These are phyloP conservation scores for Tachysurus fulvidraco DNA, from an alignment of 2,113 vertebrate genomes.

Conservation along the genomic window DNA sequence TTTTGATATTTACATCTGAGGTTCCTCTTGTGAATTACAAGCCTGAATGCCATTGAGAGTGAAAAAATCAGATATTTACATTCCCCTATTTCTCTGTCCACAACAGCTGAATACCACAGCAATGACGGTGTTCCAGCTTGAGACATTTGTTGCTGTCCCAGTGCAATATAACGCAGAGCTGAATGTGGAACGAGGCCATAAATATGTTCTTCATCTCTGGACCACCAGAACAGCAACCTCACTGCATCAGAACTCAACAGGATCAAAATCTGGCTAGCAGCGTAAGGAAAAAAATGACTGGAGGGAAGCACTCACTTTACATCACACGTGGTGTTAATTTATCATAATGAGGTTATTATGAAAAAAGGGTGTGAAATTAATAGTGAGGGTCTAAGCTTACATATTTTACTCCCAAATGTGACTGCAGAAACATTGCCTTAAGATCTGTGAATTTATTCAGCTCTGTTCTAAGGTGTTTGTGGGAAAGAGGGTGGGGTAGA, in stretches of 20 bases:
- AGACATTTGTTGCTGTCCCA: background rate
- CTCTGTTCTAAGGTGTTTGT: slow-evolving; percentile 5
- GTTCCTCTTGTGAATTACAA: background rate
- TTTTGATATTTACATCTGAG: background rate
- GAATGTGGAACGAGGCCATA: background rate
- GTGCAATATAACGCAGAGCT: slow-evolving; percentile 1
- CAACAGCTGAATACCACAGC: background rate
- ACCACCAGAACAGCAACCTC: background rate
- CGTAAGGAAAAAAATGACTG: background rate
- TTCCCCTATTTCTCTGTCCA: background rate
- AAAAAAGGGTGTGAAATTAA: slow-evolving; percentile 28
- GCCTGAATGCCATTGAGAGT: background rate
- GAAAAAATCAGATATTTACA: slow-evolving; percentile 6
- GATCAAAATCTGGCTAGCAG: background rate
- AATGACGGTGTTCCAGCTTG: background rate
- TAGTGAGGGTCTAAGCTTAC: background rate
- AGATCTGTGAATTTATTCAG: slow-evolving; percentile 29
- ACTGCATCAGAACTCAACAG: background rate
- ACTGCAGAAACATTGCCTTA: slow-evolving; percentile 29
- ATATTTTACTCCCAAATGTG: slow-evolving; percentile 30
- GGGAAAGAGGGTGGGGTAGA: slow-evolving; percentile 51
- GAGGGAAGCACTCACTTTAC: background rate
- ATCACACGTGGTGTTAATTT: slow-evolving; percentile 31
- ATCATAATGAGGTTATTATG: slow-evolving; percentile 47
- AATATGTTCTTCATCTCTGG: too few relatives aligned